Percentiles rank a stretch among this genome's conserved stretches.
These are phyloP conservation scores for Polypedilum pembai DNA, from an alignment of 1,140 invertebrate species.

Conservation along the genomic window DNA sequence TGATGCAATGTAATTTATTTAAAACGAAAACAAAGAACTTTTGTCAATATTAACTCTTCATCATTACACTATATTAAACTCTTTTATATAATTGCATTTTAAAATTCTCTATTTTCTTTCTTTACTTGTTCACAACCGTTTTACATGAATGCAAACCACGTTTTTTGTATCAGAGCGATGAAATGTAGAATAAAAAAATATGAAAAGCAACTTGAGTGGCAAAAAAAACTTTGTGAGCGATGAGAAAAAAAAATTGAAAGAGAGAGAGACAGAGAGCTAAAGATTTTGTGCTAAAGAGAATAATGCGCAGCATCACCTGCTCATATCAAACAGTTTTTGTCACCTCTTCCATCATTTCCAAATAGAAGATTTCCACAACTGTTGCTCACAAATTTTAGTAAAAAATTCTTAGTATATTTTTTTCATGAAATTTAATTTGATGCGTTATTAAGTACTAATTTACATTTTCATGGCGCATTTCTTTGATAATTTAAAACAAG, in stretches of 20 bases:
- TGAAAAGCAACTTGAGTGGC: neutral
- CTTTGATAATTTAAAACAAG: no score
- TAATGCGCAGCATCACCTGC: conserved; percentile 4
- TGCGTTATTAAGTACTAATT: neutral
- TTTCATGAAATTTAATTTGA: no score
- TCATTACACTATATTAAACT: no score
- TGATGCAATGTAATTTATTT: no score
- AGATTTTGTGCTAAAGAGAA: neutral
- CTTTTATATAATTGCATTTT: no score
- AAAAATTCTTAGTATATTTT: no score
- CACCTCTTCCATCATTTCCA: neutral
- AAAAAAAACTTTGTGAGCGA: neutral
- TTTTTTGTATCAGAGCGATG: neutral
- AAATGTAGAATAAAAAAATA: neutral
- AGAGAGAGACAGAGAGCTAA: neutral
- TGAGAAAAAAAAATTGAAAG: neutral
- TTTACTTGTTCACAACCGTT: no score
- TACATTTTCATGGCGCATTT: neutral
- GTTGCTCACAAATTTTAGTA: conserved; percentile 3
- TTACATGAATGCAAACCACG: neutral
- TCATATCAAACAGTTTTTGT: neutral
- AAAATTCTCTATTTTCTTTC: no score
- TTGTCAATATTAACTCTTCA: no score
- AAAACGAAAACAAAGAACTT: no score
- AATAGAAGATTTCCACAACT: neutral